These are phyloP conservation scores for Taenioides sp. DNA, from an alignment of 2,797 vertebrate genomes.

Conservation along the genomic window DNA sequence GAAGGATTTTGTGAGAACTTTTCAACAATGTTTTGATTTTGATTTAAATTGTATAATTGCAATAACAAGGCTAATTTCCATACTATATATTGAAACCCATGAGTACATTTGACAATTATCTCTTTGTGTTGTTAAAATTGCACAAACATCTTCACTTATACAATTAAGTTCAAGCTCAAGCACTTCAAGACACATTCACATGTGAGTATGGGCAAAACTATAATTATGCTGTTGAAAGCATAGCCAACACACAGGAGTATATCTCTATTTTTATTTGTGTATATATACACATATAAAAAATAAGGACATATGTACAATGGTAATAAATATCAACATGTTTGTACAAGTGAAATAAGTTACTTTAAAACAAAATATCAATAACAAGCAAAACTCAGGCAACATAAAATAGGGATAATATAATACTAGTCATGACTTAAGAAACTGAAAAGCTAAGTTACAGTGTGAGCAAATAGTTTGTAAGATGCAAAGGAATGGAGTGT, in stretches of 20 bases:
- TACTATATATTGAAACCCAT: too few relatives aligned
- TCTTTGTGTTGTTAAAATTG: too few relatives aligned
- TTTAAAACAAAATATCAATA: slow-evolving; percentile 68
- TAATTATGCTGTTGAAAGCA: slow-evolving; percentile 8
- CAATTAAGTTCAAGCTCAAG: too few relatives aligned
- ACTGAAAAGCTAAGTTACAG: slow-evolving; percentile 62
- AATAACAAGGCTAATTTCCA: too few relatives aligned
- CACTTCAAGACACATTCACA: neutral
- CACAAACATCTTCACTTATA: too few relatives aligned
- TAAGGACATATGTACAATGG: slow-evolving; percentile 86
- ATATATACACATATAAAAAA: slow-evolving; percentile 87
- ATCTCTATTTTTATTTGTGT: slow-evolving; percentile 84
- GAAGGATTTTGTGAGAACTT: too few relatives aligned
- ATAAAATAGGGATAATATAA: slow-evolving; percentile 42
- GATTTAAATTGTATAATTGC: too few relatives aligned
- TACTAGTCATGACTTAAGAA: slow-evolving; percentile 50
- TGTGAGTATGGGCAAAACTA: neutral
- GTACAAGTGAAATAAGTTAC: slow-evolving; percentile 87
- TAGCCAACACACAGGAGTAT: slow-evolving; percentile 49
- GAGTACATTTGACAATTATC: too few relatives aligned
- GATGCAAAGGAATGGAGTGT: slow-evolving; percentile 42
- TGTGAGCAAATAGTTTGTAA: slow-evolving; percentile 41
- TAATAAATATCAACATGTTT: slow-evolving; percentile 87
- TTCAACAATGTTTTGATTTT: too few relatives aligned
- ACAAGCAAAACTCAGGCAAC: slow-evolving; percentile 57